These are phyloP conservation scores for Ariopsis seemanni DNA, from an alignment of 2,113 vertebrate genomes.

Conservation along the genomic window DNA sequence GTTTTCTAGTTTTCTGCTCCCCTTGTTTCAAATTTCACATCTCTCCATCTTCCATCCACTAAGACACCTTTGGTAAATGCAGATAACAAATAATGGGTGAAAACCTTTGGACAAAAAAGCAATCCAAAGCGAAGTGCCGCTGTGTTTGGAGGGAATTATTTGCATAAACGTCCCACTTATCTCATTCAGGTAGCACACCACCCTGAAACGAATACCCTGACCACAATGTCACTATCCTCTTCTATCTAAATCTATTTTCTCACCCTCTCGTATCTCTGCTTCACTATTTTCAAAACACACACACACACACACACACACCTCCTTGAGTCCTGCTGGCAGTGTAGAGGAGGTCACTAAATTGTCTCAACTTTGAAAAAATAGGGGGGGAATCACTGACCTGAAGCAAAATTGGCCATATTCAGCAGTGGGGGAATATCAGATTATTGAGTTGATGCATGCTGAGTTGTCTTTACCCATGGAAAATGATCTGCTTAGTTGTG, in stretches of 20 bases:
- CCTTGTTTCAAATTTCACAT: conserved; percentile 46
- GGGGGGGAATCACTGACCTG: conserved; percentile 68
- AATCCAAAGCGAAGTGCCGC: conserved; percentile 49
- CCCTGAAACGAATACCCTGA: conserved; percentile 67
- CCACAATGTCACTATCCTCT: conserved; percentile 59
- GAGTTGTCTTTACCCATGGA: conserved; percentile 69
- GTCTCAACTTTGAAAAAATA: conserved; percentile 63
- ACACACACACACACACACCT: conserved; percentile 37
- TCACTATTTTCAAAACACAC: conserved; percentile 53
- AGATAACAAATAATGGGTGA: conserved; percentile 56
- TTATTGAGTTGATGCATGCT: conserved; percentile 80
- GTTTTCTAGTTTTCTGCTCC: conserved; percentile 30
- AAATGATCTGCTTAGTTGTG: conserved; percentile 71
- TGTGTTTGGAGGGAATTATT: conserved; percentile 54
- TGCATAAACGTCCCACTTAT: conserved; percentile 67
- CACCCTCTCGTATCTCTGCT: conserved; percentile 31
- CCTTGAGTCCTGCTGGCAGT: conserved; percentile 66
- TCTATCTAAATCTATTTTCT: conserved; percentile 42
- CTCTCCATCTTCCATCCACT: conserved; percentile 58
- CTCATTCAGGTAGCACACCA: conserved; percentile 67
- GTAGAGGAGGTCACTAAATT: conserved; percentile 76
- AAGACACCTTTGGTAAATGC: conserved; percentile 52
- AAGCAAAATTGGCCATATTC: conserved; percentile 77
- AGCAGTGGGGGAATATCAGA: conserved; percentile 75
- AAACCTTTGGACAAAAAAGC: conserved; percentile 49